phyloP scores from a whole-genome alignment of 2,113 vertebrate species.

The Uria aalge region DNA sequence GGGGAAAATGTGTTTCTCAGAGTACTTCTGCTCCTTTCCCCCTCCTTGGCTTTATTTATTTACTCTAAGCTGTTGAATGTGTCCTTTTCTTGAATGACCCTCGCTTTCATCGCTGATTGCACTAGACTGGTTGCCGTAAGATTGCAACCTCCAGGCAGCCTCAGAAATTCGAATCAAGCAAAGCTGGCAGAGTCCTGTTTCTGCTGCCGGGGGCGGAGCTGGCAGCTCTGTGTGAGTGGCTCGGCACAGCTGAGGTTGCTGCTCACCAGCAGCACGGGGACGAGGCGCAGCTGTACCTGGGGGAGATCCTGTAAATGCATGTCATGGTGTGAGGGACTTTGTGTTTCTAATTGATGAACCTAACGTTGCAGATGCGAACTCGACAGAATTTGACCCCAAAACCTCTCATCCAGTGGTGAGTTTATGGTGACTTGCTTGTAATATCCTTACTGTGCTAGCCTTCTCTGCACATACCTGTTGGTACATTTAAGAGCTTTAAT shows the following conservation, averaged over 20 bases:
- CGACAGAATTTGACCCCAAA: conserved; percentile 92
- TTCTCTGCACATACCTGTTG: neutral
- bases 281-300: neutral
- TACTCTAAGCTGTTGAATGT: neutral
- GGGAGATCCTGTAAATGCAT: accelerated
- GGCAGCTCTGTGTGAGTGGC: neutral
- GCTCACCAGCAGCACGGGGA: accelerated
- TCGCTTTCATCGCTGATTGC: accelerated
- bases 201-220: neutral
- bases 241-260: neutral
- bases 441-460: neutral
- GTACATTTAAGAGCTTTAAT: neutral
- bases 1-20: neutral
- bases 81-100: neutral
- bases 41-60: neutral
- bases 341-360: neutral
- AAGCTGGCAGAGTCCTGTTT: neutral
- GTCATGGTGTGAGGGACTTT: accelerated
- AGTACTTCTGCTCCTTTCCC: neutral
- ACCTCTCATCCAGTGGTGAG: conserved; percentile 91
- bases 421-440: neutral
- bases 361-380: conserved; percentile 88
- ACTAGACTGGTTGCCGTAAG: neutral
- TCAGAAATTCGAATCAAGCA: neutral
- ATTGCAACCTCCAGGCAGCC: neutral